Evolutionary conservation across 2,888 invertebrate genomes (phyloP).

Genomic region (Empis livida): DNA sequence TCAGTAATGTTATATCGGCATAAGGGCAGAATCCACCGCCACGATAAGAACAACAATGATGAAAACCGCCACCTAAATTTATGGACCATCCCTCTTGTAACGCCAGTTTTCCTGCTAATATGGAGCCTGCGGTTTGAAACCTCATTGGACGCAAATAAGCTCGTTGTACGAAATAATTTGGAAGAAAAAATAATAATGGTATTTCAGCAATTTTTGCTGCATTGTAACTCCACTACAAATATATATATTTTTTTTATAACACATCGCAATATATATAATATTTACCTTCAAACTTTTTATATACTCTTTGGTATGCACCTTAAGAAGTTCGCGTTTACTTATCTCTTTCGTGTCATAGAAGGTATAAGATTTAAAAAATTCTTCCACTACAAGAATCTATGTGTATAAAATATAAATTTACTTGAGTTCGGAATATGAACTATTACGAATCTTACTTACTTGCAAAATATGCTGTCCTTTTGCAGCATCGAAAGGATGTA

Average conservation of each 20-base stretch:
- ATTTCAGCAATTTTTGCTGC: conserved; percentile 74
- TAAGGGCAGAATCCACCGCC: conserved; percentile 87
- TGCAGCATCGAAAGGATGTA: conserved; percentile 78
- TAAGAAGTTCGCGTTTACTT: conserved; percentile 52
- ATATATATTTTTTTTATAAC: neutral
- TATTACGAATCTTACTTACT: conserved; percentile 32
- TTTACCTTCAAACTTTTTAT: conserved; percentile 56
- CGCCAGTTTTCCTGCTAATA: conserved; percentile 71
- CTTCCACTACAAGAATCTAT: conserved; percentile 45
- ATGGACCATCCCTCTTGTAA: conserved; percentile 76
- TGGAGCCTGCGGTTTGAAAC: conserved; percentile 65
- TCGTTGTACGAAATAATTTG: conserved; percentile 62
- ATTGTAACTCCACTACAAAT: conserved; percentile 60
- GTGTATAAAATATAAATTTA: conserved; percentile 18
- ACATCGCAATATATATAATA: neutral
- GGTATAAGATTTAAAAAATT: conserved; percentile 44
- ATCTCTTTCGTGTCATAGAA: conserved; percentile 45
- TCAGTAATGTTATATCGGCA: conserved; percentile 72
- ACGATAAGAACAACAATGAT: conserved; percentile 62
- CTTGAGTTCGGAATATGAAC: neutral
- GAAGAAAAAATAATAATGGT: conserved; percentile 56
- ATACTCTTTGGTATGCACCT: conserved; percentile 64
- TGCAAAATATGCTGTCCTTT: conserved; percentile 72
- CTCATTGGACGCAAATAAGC: conserved; percentile 69
- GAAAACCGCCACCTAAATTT: conserved; percentile 81